A percentile compares a stretch with the other conserved stretches of the same genome.
phyloP scores from a whole-genome alignment of 2,888 invertebrate species.

The Fragum fragum region DNA sequence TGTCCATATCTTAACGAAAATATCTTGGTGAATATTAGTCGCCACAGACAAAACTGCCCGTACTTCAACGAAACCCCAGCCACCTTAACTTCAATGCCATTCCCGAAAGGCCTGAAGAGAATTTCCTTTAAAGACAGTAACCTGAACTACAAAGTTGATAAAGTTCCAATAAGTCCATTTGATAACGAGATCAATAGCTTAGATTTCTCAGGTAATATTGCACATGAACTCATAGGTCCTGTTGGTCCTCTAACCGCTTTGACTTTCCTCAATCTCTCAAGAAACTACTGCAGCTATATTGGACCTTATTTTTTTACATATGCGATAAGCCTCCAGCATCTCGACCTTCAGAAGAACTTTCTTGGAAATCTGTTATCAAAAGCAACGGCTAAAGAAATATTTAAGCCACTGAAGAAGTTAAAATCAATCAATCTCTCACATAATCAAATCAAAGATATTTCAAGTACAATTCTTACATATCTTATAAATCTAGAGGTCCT shows the following conservation, averaged over 20 bases:
- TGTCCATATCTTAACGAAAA: conserved; percentile 8
- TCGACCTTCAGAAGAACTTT: conserved; percentile 1
- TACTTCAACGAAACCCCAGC: background rate
- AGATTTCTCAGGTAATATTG: conserved; percentile 36
- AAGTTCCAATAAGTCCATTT: background rate
- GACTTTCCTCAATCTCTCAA: conserved; percentile 32
- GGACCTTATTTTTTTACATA: conserved; percentile 12
- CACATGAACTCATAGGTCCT: conserved; percentile 9
- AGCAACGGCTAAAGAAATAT: conserved; percentile 11
- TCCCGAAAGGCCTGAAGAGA: conserved; percentile 10
- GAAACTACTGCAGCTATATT: conserved; percentile 23
- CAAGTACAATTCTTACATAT: background rate
- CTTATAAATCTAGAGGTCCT: conserved; percentile 8
- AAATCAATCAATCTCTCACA: conserved; percentile 31
- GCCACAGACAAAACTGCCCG: background rate
- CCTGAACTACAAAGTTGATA: conserved; percentile 7
- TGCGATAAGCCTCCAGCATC: background rate
- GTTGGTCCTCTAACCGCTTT: conserved; percentile 26
- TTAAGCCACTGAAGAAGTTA: conserved; percentile 25
- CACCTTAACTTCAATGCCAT: background rate
- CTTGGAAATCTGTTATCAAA: conserved; percentile 20
- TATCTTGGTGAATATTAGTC: background rate
- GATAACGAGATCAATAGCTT: conserved; percentile 12
- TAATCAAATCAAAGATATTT: conserved; percentile 27
- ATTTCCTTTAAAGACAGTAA: conserved; percentile 12